Conservation (phyloP, 1,140 invertebrate species). For the Stegodyphus mimosarum region DNA sequence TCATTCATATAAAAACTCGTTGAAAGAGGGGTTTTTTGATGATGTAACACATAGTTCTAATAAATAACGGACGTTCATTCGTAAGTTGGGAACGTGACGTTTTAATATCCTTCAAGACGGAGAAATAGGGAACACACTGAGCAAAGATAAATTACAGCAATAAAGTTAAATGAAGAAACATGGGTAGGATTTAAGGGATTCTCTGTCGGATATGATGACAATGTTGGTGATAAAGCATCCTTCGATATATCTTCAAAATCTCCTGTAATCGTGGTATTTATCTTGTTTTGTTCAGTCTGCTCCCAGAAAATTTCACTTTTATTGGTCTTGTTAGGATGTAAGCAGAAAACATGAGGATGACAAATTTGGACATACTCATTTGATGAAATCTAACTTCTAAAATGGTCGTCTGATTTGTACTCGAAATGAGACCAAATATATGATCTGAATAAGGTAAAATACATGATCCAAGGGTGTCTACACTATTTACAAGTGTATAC, state of each 20-base stretch:
- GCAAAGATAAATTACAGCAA: slow-evolving; percentile 54
- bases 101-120: slow-evolving; percentile 54
- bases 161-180: slow-evolving; percentile 61
- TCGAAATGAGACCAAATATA: too few relatives aligned
- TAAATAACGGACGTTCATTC: slow-evolving; percentile 53
- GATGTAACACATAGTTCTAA: slow-evolving; percentile 42
- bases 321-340: neutral
- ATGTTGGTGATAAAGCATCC: slow-evolving; percentile 56
- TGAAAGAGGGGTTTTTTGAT: slow-evolving; percentile 51
- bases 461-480: too few relatives aligned
- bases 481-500: too few relatives aligned
- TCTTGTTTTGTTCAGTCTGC: slow-evolving; percentile 24
- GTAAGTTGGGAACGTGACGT: slow-evolving; percentile 24
- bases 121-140: slow-evolving; percentile 7
- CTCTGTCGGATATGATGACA: slow-evolving; percentile 55
- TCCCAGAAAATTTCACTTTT: neutral
- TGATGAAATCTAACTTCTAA: too few relatives aligned
- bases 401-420: too few relatives aligned
- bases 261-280: slow-evolving; percentile 56
- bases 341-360: neutral
- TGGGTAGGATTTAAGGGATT: slow-evolving; percentile 57
- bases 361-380: neutral
- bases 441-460: too few relatives aligned
- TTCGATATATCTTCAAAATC: slow-evolving; percentile 57
- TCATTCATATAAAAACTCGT: slow-evolving; percentile 58